Conservation (phyloP, 1,140 invertebrate genomes). For the Sinonovacula constricta region DNA sequence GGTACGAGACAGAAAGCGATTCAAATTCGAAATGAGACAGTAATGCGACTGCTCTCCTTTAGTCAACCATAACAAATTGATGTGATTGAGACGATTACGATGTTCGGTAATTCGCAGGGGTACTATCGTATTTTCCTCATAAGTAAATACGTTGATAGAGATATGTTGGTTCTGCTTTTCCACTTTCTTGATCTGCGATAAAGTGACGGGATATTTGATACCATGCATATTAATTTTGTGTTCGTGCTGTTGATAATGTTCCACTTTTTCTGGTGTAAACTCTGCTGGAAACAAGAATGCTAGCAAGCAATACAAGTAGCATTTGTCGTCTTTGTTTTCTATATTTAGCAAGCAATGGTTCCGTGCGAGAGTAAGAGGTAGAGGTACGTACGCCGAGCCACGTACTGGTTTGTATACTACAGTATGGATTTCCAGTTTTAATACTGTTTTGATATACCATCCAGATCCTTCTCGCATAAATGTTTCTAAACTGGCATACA, state of each 20-base stretch:
- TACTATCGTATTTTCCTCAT: conserved; percentile 13
- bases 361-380: neutral
- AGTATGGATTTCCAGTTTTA: conserved; percentile 15
- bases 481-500: no score
- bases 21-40: conserved; percentile 6
- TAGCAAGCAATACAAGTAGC: conserved; percentile 10
- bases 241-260: conserved; percentile 21
- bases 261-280: neutral
- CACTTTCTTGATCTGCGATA: conserved; percentile 15
- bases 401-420: neutral
- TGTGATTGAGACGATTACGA: neutral
- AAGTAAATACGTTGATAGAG: conserved; percentile 32
- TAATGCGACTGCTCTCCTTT: neutral
- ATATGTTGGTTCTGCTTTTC: conserved; percentile 12
- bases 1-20: conserved; percentile 21
- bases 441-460: conserved; percentile 2
- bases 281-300: neutral
- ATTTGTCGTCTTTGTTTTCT: conserved; percentile 10
- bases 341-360: conserved; percentile 6
- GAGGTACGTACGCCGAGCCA: conserved; percentile 1
- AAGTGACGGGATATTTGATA: conserved; percentile 7
- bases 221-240: conserved; percentile 12
- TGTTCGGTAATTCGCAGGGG: conserved; percentile 19
- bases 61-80: conserved; percentile 18
- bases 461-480: neutral